phyloP scores from a whole-genome alignment of 2,888 invertebrate genomes.

The Tanytarsus gracilentus region DNA sequence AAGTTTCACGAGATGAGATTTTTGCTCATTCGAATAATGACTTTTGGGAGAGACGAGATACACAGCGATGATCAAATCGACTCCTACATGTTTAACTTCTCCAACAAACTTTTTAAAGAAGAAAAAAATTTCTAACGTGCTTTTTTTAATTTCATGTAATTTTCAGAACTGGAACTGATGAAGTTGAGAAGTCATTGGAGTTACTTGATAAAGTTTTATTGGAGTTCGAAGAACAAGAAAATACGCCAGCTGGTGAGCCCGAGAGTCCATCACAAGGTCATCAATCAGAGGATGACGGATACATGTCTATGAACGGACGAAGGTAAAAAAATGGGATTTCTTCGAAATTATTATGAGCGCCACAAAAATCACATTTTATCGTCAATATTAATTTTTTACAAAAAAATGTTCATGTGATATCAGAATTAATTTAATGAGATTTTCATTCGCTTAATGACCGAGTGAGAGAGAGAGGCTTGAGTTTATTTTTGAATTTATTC shows the following conservation, averaged over 20 bases:
- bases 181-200: conserved; percentile 81
- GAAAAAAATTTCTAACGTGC: conserved; percentile 6
- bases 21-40: no score
- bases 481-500: conserved; percentile 1
- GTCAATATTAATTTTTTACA: no score
- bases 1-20: no score
- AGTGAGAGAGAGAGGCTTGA: background rate
- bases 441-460: no score
- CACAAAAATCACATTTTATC: no score
- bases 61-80: no score
- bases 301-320: conserved; percentile 86
- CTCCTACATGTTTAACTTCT: no score
- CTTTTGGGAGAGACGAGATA: no score
- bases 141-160: background rate
- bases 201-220: conserved; percentile 81
- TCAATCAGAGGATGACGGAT: conserved; percentile 84
- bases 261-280: conserved; percentile 74
- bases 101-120: background rate
- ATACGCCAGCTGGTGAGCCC: conserved; percentile 39
- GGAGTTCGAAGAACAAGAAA: conserved; percentile 62
- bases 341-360: no score
- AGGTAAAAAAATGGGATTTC: no score
- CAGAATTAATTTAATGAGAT: background rate
- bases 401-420: no score
- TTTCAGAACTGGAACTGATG: conserved; percentile 45